Conservation (phyloP, 2,888 invertebrate species). For the Mesorhabditis sp. region DNA sequence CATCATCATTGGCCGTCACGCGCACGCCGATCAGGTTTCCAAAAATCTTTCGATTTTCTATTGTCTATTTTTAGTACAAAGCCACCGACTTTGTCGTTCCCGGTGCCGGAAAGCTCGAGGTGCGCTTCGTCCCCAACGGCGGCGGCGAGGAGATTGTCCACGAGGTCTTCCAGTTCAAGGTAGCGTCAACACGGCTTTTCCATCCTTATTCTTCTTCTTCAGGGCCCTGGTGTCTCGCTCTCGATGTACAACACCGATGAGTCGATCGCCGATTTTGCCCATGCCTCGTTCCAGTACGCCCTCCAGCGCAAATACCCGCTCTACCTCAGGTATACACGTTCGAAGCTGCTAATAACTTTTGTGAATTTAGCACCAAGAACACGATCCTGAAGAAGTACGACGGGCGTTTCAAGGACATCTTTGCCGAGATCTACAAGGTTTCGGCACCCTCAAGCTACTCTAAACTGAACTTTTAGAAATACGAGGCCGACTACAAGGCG, state of each 20-base stretch:
- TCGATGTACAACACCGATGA: conserved; percentile 93
- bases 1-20: conserved; percentile 93
- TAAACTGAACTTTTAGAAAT: conserved; percentile 63
- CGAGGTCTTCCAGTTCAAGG: conserved; percentile 45
- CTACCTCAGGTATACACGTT: conserved; percentile 16
- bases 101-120: conserved; percentile 79
- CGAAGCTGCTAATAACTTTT: conserved; percentile 64
- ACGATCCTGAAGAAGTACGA: conserved; percentile 84
- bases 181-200: conserved; percentile 9
- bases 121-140: conserved; percentile 69
- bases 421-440: conserved; percentile 74
- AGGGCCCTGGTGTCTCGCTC: conserved; percentile 75
- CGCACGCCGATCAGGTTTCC: conserved; percentile 75
- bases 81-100: conserved; percentile 94
- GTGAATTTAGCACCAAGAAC: conserved; percentile 75
- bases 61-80: conserved; percentile 68
- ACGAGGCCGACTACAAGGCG: conserved; percentile 78
- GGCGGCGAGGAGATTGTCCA: conserved; percentile 25
- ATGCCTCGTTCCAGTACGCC: conserved; percentile 87
- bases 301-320: conserved; percentile 75
- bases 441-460: not conserved
- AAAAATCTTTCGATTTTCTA: not conserved
- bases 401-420: conserved; percentile 86
- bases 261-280: conserved; percentile 78
- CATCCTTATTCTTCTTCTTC: conserved; percentile 8